These are phyloP conservation scores for Galemys pyrenaicus DNA, from an alignment of 2,113 vertebrate species.

Conservation along the genomic window DNA sequence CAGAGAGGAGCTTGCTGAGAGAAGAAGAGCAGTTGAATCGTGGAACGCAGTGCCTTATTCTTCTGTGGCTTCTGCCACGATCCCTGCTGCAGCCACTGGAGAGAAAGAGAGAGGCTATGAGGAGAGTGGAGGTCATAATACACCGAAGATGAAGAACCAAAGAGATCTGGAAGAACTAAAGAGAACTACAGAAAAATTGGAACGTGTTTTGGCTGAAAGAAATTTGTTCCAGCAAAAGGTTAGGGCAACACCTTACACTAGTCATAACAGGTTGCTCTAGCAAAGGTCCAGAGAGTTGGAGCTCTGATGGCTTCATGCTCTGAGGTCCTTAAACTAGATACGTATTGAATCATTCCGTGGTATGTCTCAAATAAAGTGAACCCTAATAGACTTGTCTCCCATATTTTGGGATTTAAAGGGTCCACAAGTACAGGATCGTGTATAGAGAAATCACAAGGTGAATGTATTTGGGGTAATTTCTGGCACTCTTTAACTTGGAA, in stretches of 20 bases:
- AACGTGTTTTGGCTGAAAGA: slow-evolving; percentile 72
- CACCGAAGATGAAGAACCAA: slow-evolving; percentile 57
- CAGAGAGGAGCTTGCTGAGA: slow-evolving; percentile 69
- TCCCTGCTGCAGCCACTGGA: background rate
- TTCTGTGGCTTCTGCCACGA: slow-evolving; percentile 37
- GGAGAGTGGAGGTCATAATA: slow-evolving; percentile 29
- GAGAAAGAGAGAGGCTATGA: slow-evolving; percentile 46
- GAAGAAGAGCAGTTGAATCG: slow-evolving; percentile 48
- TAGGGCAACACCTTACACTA: slow-evolving; percentile 23
- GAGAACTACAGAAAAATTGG: slow-evolving; percentile 69
- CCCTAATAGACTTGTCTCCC: background rate
- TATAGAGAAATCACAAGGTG: background rate
- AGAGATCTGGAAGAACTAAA: slow-evolving; percentile 71
- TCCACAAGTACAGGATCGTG: background rate
- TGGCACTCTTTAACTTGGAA: background rate
- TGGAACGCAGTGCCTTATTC: slow-evolving; percentile 41
- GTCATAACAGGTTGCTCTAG: slow-evolving; percentile 26
- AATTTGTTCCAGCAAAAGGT: slow-evolving; percentile 80
- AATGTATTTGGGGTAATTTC: background rate
- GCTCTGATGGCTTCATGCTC: background rate
- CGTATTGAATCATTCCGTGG: background rate
- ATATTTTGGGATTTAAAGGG: background rate
- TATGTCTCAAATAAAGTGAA: background rate
- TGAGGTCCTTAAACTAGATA: slow-evolving; percentile 36
- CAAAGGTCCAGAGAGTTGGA: background rate